These are phyloP conservation scores for Catharus ustulatus DNA, from an alignment of 2,797 vertebrate species.

Conservation along the genomic window DNA sequence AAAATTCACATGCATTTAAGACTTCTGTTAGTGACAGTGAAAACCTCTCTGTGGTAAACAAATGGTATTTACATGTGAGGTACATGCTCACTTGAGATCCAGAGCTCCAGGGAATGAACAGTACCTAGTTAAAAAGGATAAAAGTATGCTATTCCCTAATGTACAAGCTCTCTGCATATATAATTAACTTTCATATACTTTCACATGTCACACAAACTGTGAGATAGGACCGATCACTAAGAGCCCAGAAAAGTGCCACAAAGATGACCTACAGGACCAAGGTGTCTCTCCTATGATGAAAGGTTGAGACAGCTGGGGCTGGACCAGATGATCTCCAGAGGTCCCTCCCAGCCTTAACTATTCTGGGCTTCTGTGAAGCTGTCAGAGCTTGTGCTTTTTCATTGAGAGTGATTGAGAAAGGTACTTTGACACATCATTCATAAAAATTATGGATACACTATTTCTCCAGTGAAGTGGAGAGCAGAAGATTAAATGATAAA, in stretches of 20 bases:
- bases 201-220: not conserved
- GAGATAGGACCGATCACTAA: not conserved
- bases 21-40: not conserved
- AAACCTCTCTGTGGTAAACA: not conserved
- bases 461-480: not conserved
- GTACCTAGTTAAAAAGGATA: not conserved
- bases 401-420: not conserved
- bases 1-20: not conserved
- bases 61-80: not conserved
- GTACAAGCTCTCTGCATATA: not conserved
- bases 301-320: not conserved
- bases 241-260: not conserved
- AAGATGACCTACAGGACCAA: not conserved
- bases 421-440: not conserved
- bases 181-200: not conserved
- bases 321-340: not conserved
- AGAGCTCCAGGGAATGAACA: slow-evolving; percentile 2
- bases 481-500: not conserved
- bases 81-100: not conserved
- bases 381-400: not conserved
- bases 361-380: not conserved
- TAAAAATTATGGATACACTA: not conserved
- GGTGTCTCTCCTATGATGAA: not conserved
- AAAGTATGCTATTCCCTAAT: not conserved
- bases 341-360: not conserved